These are phyloP conservation scores for Haliclona indistincta DNA, from an alignment of 37 sponge, comb jelly and placozoan species.

Conservation along the genomic window DNA sequence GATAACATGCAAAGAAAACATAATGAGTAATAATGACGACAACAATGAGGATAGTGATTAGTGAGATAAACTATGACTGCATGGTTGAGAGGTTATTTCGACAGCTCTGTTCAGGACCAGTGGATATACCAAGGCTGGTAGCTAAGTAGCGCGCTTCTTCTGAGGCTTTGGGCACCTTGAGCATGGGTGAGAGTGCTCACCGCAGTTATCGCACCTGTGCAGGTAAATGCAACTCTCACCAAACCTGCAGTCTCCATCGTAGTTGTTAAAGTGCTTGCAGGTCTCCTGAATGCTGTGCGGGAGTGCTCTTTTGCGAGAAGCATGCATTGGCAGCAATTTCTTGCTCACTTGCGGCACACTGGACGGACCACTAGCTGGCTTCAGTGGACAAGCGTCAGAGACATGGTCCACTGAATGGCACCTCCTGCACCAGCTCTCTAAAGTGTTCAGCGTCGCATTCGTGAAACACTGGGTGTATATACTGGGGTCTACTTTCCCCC, in stretches of 20 bases:
- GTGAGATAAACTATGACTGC: no score
- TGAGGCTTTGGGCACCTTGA: no score
- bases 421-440: slow-evolving; percentile 24
- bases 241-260: no score
- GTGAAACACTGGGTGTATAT: slow-evolving; percentile 7
- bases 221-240: background rate
- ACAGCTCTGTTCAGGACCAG: no score
- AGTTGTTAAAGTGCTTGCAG: background rate
- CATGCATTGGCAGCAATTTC: no score
- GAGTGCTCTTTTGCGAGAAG: background rate
- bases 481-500: slow-evolving; percentile 19
- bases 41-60: no score
- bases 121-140: no score
- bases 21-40: no score
- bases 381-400: background rate
- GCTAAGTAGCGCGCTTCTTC: no score
- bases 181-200: slow-evolving; percentile 2
- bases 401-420: slow-evolving; percentile 12
- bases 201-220: no score
- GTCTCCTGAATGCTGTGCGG: background rate
- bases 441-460: background rate
- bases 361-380: background rate
- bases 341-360: background rate
- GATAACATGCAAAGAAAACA: no score
- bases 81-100: no score